Evolutionary conservation across 2,797 vertebrate species (phyloP), one percentile per base, ranked within the genome.

Genomic region (Rhodeus uyekii): DNA sequence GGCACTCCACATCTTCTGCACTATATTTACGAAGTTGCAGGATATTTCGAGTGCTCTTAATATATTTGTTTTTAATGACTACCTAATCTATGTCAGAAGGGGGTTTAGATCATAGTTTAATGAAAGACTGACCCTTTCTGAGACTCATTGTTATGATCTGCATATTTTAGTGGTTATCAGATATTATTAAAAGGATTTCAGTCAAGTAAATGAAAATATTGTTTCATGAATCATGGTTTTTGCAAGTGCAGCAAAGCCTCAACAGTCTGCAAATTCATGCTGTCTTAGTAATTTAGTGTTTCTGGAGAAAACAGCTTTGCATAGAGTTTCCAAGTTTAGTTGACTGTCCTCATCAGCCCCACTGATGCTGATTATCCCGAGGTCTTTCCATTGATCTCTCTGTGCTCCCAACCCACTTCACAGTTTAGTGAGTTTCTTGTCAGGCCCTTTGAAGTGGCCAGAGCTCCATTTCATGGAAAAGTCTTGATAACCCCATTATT

Each of bases 191-290:
- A 64, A 83, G 64, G 79, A 76, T 85, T 88, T 81, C 38, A 44
- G 64, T 71, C 78, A 79, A 84, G 80, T 58, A 78, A 78, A 83
- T 76, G 83, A 85, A 87, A 88, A 88, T 88, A 88, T 86, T 88
- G 48, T 83, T 86, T 82, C 46, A 85, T 84, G 83, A 87, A 76
- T 85, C 65, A 73, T 55, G 60, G 68, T 64, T 80, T 84, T 77
- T 85, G 24, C 65, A 83, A 78, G 77, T 46, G 42, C 42, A 75
- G 75, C 42, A 75, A 80, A 58, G n/a, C 77, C 63, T 38, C 61
- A 82, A 4, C 53, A 19, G 55, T 53, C 44, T 73, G 42, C 76
- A 60, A 72, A 84, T 77, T 58, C 76, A 78, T 42, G 64, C 68
- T 63, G 63, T 48, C 68, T 82, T 76, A 77, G 48, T 64, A 64